Evolutionary conservation across 2,113 vertebrate genomes (phyloP), one percentile per base, ranked within the genome.

Genomic region (Canis aureus): DNA sequence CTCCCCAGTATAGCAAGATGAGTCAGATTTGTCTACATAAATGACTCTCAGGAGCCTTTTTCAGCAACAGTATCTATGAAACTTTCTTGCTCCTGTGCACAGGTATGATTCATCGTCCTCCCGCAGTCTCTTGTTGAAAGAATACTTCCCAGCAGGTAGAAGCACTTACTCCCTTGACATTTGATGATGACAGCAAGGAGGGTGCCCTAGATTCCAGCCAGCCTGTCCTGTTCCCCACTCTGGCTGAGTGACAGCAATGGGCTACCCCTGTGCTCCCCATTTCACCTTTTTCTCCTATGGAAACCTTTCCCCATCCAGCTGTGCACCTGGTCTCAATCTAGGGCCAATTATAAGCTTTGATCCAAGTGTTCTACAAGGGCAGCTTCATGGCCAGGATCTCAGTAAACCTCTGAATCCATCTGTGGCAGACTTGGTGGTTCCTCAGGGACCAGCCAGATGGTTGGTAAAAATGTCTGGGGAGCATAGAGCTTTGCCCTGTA

Each of bases 71-170:
- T 51, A 57, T 43, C 71, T 69, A 53, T 15, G 35, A 51, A 57
- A n/a, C 27, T 29, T 53, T 53, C 84, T 74, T 71, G 38, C 53
- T 76, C 43, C 35, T 4, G 22, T 73, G 25, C 35, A 73, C 67
- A 66, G 67, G 4, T 12, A 29, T 38, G 64, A 64, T 27, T 19
- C 57, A 62, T 15, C 53, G 11, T 23, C 25, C 11, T 1, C 0
- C 16, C 16, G 9, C 49, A 71, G 29, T 95, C 74, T 89, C 53
- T 95, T 59, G 60, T 78, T 7, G 13, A 60, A 17, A 93, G 83
- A 4, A 15, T 9, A 73, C 67, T 90, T 76, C 32, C 89, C 86
- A 96, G 85, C 83, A 96, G 87, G 51, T 32, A 78, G 55, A 60
- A 88, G 53, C 83, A 13, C 57, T 16, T 69, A 27, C 86, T 96